Evolutionary conservation across 2,888 invertebrate species (phyloP).

Genomic region (Ligdia adustata): DNA sequence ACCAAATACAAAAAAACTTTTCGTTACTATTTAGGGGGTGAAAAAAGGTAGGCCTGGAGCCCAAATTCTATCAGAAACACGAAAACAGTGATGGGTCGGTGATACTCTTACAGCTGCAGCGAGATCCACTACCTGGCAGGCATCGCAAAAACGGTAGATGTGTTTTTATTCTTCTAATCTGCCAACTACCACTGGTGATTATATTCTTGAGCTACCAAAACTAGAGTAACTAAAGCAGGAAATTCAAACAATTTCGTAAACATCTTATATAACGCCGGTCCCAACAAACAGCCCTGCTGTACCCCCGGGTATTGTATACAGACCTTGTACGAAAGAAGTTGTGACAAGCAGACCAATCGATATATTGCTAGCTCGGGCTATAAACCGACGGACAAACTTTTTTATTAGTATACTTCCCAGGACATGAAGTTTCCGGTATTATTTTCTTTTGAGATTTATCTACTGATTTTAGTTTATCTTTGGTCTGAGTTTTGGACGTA

Average conservation of each 20-base stretch:
- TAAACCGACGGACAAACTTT: conserved; percentile 51
- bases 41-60: no score
- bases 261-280: background rate
- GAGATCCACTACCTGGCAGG: no score
- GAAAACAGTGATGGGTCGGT: no score
- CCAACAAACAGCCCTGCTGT: conserved; percentile 1
- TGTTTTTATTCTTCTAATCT: no score
- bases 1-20: no score
- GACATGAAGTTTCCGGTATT: conserved; percentile 37
- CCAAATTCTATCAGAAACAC: no score
- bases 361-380: conserved; percentile 45
- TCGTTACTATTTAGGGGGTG: no score
- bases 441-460: conserved; percentile 34
- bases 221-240: no score
- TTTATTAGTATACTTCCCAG: conserved; percentile 53
- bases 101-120: no score
- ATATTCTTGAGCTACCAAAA: no score
- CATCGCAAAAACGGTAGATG: no score
- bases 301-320: conserved; percentile 26
- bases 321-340: conserved; percentile 19
- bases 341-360: conserved; percentile 40
- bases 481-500: background rate
- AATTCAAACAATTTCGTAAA: background rate
- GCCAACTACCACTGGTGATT: no score
- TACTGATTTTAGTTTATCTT: conserved; percentile 25